Evolutionary conservation across 2,797 vertebrate genomes (phyloP), one percentile per base, ranked within the genome.

Genomic region (Periophthalmus magnuspinnatus): DNA sequence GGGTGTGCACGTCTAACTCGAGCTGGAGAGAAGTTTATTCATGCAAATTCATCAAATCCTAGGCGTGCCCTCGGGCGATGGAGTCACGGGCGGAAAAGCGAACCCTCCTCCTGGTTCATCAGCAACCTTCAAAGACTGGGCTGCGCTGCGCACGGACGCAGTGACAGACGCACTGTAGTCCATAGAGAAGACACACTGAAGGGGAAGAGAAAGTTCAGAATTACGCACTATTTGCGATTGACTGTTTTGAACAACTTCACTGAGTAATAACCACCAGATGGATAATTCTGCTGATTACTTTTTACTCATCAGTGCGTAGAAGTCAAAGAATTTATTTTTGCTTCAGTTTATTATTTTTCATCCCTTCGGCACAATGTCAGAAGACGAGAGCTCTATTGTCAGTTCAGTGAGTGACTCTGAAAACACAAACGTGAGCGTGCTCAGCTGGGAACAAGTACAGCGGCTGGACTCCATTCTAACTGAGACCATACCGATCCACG

Each of bases 391-490:
- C 77, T 74, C 86, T 78, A 61, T 41, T 22, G n/a, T 45, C 81
- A 61, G 82, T 77, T 57, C n/a, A 6, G n/a, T 70, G 81, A 75
- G 85, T 21, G 86, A 88, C 52, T 19, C 79, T 17, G 90, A 89
- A 52, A 88, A 84, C 82, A 91, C 90, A 67, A 95, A 93, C 79
- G 94, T 95, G 55, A 98, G 96, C 74, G 97, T 99, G 69, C 94
- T 99, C 71, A 95, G 75, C 92, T 99, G 97, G 97, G 96, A 97
- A 88, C 97, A 99, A 94, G 97, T 99, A 94, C 97, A 96, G 91
- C 94, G 97, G 3, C 90, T 99, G 90, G 97, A 99, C 90, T 91
- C 93, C 78, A 95, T 99, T 87, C 94, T 99, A 75, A 96, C 95
- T 64, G 97, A 98, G 91, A 97, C 95, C 86, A 98, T 99, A 80